Evolutionary conservation across 2,113 vertebrate genomes (phyloP).

Genomic region (Siphamia tubifer): DNA sequence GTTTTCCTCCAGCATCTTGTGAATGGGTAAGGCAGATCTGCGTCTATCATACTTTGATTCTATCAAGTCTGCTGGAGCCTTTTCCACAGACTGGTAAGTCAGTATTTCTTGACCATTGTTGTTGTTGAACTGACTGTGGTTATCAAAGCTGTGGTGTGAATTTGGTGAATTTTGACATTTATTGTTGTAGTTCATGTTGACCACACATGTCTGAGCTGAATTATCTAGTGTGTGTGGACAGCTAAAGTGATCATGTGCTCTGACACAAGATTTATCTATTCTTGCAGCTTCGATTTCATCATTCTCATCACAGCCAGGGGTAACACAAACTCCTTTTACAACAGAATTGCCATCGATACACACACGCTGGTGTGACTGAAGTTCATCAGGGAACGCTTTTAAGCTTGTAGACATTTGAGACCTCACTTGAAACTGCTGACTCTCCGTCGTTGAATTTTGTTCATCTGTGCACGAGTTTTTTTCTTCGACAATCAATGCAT

Average conservation of each 20-base stretch:
- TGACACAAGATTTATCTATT: neutral
- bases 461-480: neutral
- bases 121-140: neutral
- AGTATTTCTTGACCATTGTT: conserved; percentile 7
- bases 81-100: neutral
- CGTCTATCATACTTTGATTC: neutral
- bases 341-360: neutral
- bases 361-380: neutral
- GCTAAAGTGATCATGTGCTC: neutral
- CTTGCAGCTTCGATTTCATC: neutral
- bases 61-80: neutral
- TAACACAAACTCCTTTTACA: neutral
- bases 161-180: neutral
- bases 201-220: conserved; percentile 7
- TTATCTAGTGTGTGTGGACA: neutral
- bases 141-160: neutral
- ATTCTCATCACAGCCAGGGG: neutral
- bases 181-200: conserved; percentile 18
- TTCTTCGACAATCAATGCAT: neutral
- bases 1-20: neutral
- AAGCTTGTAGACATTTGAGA: neutral
- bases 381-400: neutral
- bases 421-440: neutral
- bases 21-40: neutral
- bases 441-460: neutral